A percentile compares a stretch with the other conserved stretches of the same genome.
These are phyloP conservation scores for Mugil cephalus DNA, from an alignment of 2,113 vertebrate species.

Conservation along the genomic window DNA sequence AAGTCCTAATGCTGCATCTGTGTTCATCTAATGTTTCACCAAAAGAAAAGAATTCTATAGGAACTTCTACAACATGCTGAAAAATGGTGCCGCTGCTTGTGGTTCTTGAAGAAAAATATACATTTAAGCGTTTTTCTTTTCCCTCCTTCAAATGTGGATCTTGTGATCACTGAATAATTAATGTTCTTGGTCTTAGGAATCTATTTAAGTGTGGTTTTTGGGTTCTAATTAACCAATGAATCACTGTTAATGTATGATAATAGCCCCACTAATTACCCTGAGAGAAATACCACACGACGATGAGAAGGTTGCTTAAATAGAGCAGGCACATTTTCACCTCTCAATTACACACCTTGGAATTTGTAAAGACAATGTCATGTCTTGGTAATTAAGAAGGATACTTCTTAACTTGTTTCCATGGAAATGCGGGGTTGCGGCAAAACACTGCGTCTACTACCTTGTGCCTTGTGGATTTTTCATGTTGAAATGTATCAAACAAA, in stretches of 20 bases:
- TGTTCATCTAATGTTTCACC: not conserved
- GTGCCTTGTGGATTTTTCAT: constrained; percentile 7
- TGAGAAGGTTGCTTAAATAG: constrained; percentile 12
- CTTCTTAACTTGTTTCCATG: constrained; percentile 48
- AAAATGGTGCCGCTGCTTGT: not conserved
- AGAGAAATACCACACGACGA: constrained; percentile 8
- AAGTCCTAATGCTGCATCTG: constrained; percentile 7
- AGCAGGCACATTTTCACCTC: constrained; percentile 5
- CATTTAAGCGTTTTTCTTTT: not conserved
- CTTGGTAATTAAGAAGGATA: constrained; percentile 9
- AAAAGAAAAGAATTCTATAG: not conserved
- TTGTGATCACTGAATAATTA: constrained; percentile 11
- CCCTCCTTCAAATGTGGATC: not conserved
- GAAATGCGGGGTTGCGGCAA: constrained; percentile 22
- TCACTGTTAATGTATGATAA: constrained; percentile 16
- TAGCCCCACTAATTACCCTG: constrained; percentile 19
- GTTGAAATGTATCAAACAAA: constrained; percentile 32
- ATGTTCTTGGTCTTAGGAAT: not conserved
- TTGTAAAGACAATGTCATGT: constrained; percentile 15
- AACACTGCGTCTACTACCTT: not conserved
- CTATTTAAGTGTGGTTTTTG: not conserved
- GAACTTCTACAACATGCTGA: not conserved
- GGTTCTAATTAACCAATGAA: not conserved
- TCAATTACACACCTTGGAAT: constrained; percentile 21
- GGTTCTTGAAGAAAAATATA: not conserved